Evolutionary conservation across 2,888 invertebrate genomes (phyloP), one percentile per base, ranked within the genome.

Genomic region (Strigamia crassipes): DNA sequence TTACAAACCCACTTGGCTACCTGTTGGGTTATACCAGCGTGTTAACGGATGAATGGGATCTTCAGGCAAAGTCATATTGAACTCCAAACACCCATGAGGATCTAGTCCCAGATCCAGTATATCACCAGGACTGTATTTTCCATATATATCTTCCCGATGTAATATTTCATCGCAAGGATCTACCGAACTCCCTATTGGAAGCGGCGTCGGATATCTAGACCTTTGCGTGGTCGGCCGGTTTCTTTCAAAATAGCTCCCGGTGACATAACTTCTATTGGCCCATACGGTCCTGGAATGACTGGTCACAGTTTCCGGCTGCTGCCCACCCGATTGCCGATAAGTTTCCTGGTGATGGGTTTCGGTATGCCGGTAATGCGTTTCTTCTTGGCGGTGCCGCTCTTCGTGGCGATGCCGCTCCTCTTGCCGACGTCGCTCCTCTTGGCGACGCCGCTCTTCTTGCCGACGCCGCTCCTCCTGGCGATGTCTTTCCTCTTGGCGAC

Each of bases 41-140:
- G 81, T 18, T 21, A 81, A 78, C 6, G 81, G 81, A 78, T 81
- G 81, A 9, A 77, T 23, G 9, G 38, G 73, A 31, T 81, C 81
- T 73, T 78, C 81, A 42, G 27, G 27, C 27, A 73, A 31, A 15
- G 23, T 78, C 31, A 41, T 23, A 78, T 81, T 81, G 21, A 27
- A 15, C 15, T 31, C 31, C 23, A 34, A 21, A 23, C 73, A 78
- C 23, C 42, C 77, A 23, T 41, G 23, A 18, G 77, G 31, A 12
- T 73, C 34, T 13, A 81, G 73, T 56, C 81, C 81, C 61, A 81
- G 41, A 81, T 81, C 81, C 27, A 77, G 23, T 3, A 42, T 18
- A 77, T 81, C 81, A 31, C 81, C 81, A 41, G 81, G 81, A 81
- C 81, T 81, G 78, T 81, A 81, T 56, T 41, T 51, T 15, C 81